A percentile compares a stretch with the other conserved stretches of the same genome.
Conservation (phyloP, 2,113 vertebrate genomes). For the Murina feae region DNA sequence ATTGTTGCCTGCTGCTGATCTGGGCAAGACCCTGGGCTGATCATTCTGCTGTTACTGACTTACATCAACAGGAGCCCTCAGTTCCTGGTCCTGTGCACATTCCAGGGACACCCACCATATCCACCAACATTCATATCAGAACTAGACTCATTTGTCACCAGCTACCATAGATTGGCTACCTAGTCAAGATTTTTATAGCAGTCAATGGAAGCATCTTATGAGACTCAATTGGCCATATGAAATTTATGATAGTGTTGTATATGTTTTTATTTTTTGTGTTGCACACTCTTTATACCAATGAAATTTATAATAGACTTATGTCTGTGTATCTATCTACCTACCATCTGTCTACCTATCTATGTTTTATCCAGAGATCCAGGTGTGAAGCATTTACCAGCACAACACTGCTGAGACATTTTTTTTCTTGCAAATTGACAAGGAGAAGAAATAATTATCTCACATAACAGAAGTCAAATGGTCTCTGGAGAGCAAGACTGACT, state of each 20-base stretch:
- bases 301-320: background rate
- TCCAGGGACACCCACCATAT: rapidly evolving
- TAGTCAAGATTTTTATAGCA: background rate
- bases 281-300: background rate
- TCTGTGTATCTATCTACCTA: background rate
- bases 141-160: background rate
- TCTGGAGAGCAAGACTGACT: background rate
- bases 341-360: background rate
- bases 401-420: background rate
- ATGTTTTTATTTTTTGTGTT: background rate
- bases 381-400: background rate
- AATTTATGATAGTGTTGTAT: background rate
- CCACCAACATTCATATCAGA: background rate
- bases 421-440: background rate
- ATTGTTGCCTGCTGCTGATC: background rate
- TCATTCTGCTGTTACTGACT: background rate
- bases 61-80: background rate
- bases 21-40: background rate
- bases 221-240: background rate
- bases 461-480: background rate
- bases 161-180: background rate
- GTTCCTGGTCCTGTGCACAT: background rate
- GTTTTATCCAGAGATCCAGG: background rate
- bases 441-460: background rate
- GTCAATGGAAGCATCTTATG: background rate